A percentile compares a stretch with the other conserved stretches of the same genome.
Conservation (phyloP, 2,888 invertebrate species). For the Drosophila tripunctata region DNA sequence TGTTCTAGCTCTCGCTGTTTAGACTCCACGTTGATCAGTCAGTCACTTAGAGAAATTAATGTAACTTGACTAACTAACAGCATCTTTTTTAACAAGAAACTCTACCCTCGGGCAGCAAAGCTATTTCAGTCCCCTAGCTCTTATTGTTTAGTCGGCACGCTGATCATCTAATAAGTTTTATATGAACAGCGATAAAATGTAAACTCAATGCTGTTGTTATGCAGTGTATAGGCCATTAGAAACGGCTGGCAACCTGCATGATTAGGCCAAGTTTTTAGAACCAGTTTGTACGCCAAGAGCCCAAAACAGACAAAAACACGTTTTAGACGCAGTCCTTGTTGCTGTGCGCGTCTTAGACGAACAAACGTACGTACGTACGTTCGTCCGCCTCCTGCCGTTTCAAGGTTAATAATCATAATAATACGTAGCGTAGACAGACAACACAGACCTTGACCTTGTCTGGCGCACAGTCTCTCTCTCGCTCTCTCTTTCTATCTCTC, state of each 20-base stretch:
- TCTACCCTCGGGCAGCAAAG: too few species aligned
- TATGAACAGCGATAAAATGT: too few species aligned
- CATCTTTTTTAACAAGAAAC: too few species aligned
- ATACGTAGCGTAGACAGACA: conserved; percentile 22
- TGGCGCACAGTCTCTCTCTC: not conserved
- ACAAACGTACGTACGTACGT: not conserved
- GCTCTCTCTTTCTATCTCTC: not conserved
- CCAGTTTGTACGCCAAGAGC: conserved; percentile 11
- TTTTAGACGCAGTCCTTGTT: conserved; percentile 25
- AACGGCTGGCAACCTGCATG: not conserved
- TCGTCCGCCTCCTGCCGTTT: conserved; percentile 42
- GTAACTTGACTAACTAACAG: too few species aligned
- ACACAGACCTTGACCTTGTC: conserved; percentile 51
- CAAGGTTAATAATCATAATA: conserved; percentile 40
- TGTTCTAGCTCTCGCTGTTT: too few species aligned
- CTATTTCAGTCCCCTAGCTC: too few species aligned
- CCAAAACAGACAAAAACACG: too few species aligned
- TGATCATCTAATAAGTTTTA: too few species aligned
- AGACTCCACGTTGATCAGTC: too few species aligned
- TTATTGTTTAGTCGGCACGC: too few species aligned
- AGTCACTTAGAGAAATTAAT: too few species aligned
- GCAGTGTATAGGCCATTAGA: conserved; percentile 15
- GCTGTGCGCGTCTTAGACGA: too few species aligned
- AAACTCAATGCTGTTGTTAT: not conserved
- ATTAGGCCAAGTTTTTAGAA: conserved; percentile 9